These are phyloP conservation scores for Ormia ochracea DNA, from an alignment of 2,888 invertebrate genomes.

Conservation along the genomic window DNA sequence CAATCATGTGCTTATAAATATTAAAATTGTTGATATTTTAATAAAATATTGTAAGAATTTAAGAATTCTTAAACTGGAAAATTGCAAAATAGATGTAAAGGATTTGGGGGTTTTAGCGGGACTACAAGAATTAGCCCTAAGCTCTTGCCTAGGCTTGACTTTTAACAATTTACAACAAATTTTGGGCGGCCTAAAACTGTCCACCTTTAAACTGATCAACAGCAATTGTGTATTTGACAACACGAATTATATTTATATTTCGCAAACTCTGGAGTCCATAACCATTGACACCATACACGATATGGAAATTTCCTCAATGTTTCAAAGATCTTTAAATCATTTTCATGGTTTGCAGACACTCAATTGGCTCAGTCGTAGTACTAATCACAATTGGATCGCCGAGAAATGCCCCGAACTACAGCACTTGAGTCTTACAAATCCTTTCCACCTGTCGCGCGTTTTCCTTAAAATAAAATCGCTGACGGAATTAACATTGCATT, in stretches of 20 bases:
- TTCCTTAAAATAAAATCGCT: neutral
- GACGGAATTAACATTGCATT: slow-evolving; percentile 21
- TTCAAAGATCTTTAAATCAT: slow-evolving; percentile 42
- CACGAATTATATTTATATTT: slow-evolving; percentile 37
- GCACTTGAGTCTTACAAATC: slow-evolving; percentile 14
- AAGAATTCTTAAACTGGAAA: neutral
- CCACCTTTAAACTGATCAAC: slow-evolving; percentile 22
- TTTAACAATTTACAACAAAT: slow-evolving; percentile 50
- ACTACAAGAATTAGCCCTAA: slow-evolving; percentile 9
- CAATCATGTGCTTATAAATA: neutral
- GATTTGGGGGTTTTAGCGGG: slow-evolving; percentile 16
- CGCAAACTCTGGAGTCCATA: slow-evolving; percentile 14
- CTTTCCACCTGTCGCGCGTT: slow-evolving; percentile 17
- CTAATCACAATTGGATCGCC: slow-evolving; percentile 42
- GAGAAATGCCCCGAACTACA: slow-evolving; percentile 45
- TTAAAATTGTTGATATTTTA: slow-evolving; percentile 35
- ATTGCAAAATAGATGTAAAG: slow-evolving; percentile 29
- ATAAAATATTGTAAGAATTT: slow-evolving; percentile 19
- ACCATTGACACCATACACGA: slow-evolving; percentile 32
- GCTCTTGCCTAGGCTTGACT: slow-evolving; percentile 19
- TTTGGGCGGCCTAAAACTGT: slow-evolving; percentile 39
- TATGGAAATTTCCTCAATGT: slow-evolving; percentile 40
- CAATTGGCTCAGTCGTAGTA: slow-evolving; percentile 33
- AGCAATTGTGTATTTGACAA: slow-evolving; percentile 1
- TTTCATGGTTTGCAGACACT: slow-evolving; percentile 12